A percentile compares a stretch with the other conserved stretches of the same genome.
These are phyloP conservation scores for Sebastolobus altivelis DNA, from an alignment of 2,797 vertebrate species.

Conservation along the genomic window DNA sequence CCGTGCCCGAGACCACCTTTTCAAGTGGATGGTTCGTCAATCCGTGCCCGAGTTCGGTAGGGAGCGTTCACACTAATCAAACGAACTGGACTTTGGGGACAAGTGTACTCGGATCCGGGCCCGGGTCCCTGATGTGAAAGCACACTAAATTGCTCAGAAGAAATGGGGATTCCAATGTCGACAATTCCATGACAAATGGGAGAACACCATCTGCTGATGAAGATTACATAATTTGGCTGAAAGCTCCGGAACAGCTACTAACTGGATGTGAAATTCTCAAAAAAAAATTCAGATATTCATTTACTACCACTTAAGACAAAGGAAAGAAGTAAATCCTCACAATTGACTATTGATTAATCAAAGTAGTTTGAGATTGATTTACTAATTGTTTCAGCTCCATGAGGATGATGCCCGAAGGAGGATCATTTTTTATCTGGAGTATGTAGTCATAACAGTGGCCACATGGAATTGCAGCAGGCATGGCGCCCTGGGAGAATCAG, in stretches of 20 bases:
- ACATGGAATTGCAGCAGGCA: background rate
- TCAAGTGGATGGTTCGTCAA: too few relatives aligned
- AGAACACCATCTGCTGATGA: background rate
- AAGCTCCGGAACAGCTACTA: background rate
- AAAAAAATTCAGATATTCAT: background rate
- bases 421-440: background rate
- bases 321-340: background rate
- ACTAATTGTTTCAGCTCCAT: background rate
- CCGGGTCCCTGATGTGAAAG: too few relatives aligned
- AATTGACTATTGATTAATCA: background rate
- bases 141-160: background rate
- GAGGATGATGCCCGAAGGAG: background rate
- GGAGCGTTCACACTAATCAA: too few relatives aligned
- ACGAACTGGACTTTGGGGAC: too few relatives aligned
- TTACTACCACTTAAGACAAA: background rate
- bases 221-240: background rate
- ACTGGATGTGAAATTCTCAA: background rate
- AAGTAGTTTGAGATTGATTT: background rate
- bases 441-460: background rate
- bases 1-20: too few relatives aligned
- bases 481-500: conserved; percentile 7
- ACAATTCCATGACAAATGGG: background rate
- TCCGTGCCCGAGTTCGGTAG: too few relatives aligned
- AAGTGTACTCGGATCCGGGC: too few relatives aligned
- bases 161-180: background rate